Conservation (phyloP, 2,113 vertebrate species). For the Asarcornis scutulata region DNA sequence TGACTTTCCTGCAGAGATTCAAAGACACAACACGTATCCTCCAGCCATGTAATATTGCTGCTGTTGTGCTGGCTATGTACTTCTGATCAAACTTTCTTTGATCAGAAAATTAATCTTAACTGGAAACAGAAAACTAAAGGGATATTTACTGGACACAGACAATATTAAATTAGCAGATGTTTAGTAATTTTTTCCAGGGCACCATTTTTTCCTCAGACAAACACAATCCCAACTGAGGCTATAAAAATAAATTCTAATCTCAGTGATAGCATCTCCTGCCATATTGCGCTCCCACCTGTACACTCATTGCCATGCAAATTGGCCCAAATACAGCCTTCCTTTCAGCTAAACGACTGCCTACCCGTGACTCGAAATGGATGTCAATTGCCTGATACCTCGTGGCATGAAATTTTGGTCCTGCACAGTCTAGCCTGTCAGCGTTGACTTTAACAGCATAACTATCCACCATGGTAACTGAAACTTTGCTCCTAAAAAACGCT, state of each 20-base stretch:
- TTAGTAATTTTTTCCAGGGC: conserved; percentile 27
- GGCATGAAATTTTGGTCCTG: neutral
- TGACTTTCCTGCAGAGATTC: conserved; percentile 40
- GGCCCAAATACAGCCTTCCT: neutral
- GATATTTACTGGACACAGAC: neutral
- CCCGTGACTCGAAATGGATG: neutral
- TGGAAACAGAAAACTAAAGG: conserved; percentile 27
- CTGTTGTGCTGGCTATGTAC: conserved; percentile 9
- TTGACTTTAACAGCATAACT: neutral
- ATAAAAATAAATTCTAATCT: conserved; percentile 32
- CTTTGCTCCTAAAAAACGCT: no score
- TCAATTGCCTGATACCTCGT: neutral
- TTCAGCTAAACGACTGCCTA: neutral
- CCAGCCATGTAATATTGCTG: conserved; percentile 35
- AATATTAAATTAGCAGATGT: conserved; percentile 31
- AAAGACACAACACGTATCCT: conserved; percentile 23
- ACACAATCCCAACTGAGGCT: neutral
- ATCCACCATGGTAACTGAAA: neutral
- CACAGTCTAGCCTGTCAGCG: neutral
- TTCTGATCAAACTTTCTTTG: conserved; percentile 57
- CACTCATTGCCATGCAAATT: conserved; percentile 26
- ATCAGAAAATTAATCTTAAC: conserved; percentile 54
- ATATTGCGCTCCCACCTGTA: neutral
- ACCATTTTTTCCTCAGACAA: neutral
- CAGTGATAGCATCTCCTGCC: neutral